Evolutionary conservation across 2,888 invertebrate species (phyloP).

Genomic region (Ashinkailepas kermadecensis): DNA sequence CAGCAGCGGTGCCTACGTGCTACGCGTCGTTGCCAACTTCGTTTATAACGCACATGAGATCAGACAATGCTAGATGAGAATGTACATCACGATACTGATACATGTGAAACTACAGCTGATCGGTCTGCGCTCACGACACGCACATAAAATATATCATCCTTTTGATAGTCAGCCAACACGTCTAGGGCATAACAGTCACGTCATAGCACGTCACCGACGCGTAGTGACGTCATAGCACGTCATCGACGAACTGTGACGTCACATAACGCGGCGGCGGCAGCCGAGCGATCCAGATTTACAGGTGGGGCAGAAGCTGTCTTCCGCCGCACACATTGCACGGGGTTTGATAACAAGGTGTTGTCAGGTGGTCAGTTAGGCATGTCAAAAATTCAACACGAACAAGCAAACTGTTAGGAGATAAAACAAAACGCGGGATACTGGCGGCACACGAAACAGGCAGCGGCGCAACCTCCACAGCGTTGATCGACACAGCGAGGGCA

Average conservation of each 20-base stretch:
- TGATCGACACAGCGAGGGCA: too few relatives aligned
- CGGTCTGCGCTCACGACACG: neutral
- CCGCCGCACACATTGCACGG: neutral
- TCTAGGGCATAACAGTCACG: neutral
- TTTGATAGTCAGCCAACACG: neutral
- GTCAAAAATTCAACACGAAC: slow-evolving; percentile 17
- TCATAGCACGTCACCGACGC: too few relatives aligned
- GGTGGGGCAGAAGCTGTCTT: neutral
- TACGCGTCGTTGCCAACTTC: neutral
- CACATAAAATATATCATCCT: slow-evolving; percentile 15
- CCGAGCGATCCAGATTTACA: neutral
- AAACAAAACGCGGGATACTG: neutral
- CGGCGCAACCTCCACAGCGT: too few relatives aligned
- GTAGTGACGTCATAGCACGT: too few relatives aligned
- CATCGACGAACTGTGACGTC: too few relatives aligned
- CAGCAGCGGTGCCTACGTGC: neutral
- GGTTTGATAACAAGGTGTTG: slow-evolving; percentile 4
- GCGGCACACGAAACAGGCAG: too few relatives aligned
- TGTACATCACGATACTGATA: neutral
- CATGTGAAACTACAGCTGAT: neutral
- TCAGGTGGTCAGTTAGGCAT: neutral
- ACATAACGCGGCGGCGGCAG: too few relatives aligned
- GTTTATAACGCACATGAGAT: slow-evolving; percentile 8
- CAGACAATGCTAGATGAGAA: slow-evolving; percentile 19
- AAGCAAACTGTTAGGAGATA: neutral